Conservation (phyloP, 1,140 invertebrate genomes). For the Drosophila albomicans region DNA sequence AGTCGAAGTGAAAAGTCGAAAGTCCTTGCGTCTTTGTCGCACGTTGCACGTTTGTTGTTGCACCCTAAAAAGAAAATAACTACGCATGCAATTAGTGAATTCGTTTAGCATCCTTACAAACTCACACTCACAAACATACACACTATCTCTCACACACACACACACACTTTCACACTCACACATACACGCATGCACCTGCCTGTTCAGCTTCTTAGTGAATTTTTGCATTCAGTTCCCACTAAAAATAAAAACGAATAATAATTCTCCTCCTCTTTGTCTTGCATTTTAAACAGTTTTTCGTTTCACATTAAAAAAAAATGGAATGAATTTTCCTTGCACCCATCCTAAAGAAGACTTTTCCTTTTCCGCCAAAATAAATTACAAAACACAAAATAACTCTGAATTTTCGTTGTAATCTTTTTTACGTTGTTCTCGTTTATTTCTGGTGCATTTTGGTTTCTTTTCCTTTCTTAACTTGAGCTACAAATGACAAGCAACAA, state of each 20-base stretch:
- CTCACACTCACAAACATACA: slow-evolving; percentile 4
- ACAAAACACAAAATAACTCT: slow-evolving; percentile 18
- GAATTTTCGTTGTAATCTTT: slow-evolving; percentile 2
- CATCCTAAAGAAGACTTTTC: slow-evolving; percentile 9
- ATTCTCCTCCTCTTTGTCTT: neutral
- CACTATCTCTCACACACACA: slow-evolving; percentile 10
- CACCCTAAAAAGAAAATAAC: slow-evolving; percentile 15
- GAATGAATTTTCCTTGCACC: slow-evolving; percentile 24
- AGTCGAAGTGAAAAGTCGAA: neutral
- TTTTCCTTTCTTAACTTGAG: slow-evolving; percentile 15
- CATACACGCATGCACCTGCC: slow-evolving; percentile 52
- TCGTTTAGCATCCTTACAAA: slow-evolving; percentile 16
- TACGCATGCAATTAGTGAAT: slow-evolving; percentile 46
- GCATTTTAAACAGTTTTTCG: neutral
- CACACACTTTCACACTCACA: slow-evolving; percentile 17
- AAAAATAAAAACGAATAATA: neutral
- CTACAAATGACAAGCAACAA: slow-evolving; percentile 11
- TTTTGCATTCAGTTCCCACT: slow-evolving; percentile 23
- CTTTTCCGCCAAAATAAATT: slow-evolving; percentile 18
- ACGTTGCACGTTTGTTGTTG: slow-evolving; percentile 43
- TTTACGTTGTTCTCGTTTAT: slow-evolving; percentile 4
- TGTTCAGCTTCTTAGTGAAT: slow-evolving; percentile 50
- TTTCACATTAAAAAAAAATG: neutral
- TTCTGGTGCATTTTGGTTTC: slow-evolving; percentile 16
- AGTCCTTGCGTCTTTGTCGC: slow-evolving; percentile 16